A percentile compares a stretch with the other conserved stretches of the same genome.
phyloP scores from a whole-genome alignment of 2,113 vertebrate species.

The Plotosus lineatus region DNA sequence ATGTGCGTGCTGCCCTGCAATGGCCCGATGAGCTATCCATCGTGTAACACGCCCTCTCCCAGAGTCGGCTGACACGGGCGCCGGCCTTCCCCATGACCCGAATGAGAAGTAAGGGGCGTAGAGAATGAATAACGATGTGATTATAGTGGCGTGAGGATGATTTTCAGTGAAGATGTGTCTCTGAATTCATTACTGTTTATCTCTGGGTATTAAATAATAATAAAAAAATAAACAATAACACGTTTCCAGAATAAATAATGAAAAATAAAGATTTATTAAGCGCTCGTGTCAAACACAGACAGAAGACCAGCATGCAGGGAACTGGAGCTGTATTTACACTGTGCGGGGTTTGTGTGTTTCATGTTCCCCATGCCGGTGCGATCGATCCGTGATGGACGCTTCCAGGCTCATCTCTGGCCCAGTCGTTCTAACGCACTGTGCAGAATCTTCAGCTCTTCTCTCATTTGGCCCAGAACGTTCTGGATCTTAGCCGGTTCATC shows the following conservation, averaged over 20 bases:
- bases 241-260: constrained; percentile 9
- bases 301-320: not conserved
- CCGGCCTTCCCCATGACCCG: too few species aligned
- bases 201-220: not conserved
- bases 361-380: not conserved
- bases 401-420: constrained; percentile 49
- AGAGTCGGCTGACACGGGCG: too few species aligned
- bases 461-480: constrained; percentile 66
- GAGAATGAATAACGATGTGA: too few species aligned
- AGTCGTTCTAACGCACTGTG: constrained; percentile 75
- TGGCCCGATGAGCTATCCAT: too few species aligned
- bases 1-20: too few species aligned
- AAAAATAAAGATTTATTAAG: constrained; percentile 47
- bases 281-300: not conserved
- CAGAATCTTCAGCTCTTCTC: constrained; percentile 74
- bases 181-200: not conserved
- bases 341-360: not conserved
- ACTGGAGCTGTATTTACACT: not conserved
- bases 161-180: not conserved
- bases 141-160: not conserved
- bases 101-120: too few species aligned
- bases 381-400: not conserved
- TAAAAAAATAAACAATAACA: not conserved
- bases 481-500: constrained; percentile 75
- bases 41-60: too few species aligned